These are phyloP conservation scores for Remorina albescens DNA, from an alignment of 2,797 vertebrate species.

Conservation along the genomic window DNA sequence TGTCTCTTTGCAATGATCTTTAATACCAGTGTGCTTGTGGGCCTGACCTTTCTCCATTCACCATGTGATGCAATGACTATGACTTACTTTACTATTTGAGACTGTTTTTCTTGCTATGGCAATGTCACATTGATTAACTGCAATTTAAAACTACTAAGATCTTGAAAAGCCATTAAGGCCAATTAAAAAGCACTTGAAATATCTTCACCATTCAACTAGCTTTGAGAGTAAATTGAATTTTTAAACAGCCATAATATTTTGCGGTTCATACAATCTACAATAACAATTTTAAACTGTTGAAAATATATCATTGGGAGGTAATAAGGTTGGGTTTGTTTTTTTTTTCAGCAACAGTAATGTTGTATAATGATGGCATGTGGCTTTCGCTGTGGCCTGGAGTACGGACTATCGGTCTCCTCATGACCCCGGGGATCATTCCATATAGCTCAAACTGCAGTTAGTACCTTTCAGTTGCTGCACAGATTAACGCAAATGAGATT, in stretches of 20 bases:
- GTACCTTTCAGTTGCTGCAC: neutral
- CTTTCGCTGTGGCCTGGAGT: neutral
- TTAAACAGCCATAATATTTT: no score
- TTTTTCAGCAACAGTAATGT: neutral
- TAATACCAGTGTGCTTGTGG: no score
- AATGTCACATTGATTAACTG: neutral
- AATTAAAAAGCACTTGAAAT: neutral
- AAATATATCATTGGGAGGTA: neutral
- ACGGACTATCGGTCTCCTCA: neutral
- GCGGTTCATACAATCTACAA: no score
- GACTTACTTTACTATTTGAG: neutral
- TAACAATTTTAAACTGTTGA: no score
- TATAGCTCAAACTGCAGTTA: neutral
- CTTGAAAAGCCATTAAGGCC: neutral
- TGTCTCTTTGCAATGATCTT: no score
- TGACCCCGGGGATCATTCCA: neutral
- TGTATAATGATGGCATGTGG: neutral
- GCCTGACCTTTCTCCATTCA: no score
- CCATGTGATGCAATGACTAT: neutral
- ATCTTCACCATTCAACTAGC: no score
- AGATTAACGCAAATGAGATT: neutral
- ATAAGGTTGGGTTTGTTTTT: no score
- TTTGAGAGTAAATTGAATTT: neutral
- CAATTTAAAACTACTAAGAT: neutral
- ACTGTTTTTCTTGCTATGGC: neutral